A percentile compares a stretch with the other conserved stretches of the same genome.
Evolutionary conservation across 2,113 vertebrate species (phyloP).

Genomic region (Halichoeres trimaculatus): DNA sequence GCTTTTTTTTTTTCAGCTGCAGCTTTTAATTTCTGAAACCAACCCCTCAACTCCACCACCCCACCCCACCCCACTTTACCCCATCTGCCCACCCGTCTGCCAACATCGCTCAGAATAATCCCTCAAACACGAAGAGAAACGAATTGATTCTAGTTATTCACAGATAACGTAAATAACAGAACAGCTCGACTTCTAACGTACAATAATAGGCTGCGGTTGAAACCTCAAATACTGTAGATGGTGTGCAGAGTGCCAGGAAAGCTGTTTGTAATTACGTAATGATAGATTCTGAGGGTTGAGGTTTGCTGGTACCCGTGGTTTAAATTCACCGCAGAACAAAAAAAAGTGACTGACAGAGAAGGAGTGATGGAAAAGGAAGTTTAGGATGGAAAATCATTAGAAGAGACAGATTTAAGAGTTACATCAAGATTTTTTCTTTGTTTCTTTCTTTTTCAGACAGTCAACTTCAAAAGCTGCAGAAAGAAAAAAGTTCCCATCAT

Average conservation of each 20-base stretch:
- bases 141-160: neutral
- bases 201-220: slow-evolving; percentile 48
- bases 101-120: neutral
- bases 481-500: slow-evolving; percentile 4
- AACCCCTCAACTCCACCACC: neutral
- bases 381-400: neutral
- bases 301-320: slow-evolving; percentile 19
- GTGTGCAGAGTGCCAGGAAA: slow-evolving; percentile 1
- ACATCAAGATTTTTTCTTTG: too few species aligned
- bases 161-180: neutral
- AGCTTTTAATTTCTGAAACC: slow-evolving; percentile 66
- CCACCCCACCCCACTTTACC: neutral
- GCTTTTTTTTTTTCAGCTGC: slow-evolving; percentile 65
- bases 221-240: slow-evolving; percentile 19
- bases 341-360: neutral
- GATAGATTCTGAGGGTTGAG: slow-evolving; percentile 7
- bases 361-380: neutral
- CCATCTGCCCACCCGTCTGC: slow-evolving; percentile 26
- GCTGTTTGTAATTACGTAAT: slow-evolving; percentile 55
- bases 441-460: slow-evolving; percentile 12
- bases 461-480: slow-evolving; percentile 5
- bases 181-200: neutral
- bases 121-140: slow-evolving; percentile 3
- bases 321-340: slow-evolving; percentile 10
- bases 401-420: neutral